phyloP scores from a whole-genome alignment of 2,888 invertebrate species.

The Acrobasis repandana region DNA sequence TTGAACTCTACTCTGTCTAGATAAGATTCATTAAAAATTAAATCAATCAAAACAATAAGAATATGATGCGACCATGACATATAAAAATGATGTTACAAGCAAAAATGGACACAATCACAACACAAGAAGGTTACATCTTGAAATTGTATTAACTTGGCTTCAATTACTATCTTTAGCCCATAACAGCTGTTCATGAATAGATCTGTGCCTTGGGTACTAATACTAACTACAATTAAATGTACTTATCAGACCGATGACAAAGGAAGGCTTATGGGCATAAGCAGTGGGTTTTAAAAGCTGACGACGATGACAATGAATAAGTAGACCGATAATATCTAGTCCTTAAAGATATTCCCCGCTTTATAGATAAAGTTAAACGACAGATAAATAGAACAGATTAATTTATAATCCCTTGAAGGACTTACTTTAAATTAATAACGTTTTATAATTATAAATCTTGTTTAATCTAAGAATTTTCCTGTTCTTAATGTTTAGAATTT shows the following conservation, averaged over 20 bases:
- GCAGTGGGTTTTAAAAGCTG: too few species aligned
- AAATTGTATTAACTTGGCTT: not conserved
- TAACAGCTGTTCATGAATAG: not conserved
- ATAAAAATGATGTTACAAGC: not conserved
- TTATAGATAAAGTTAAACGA: slow-evolving; percentile 9
- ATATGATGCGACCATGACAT: not conserved
- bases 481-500: too few species aligned
- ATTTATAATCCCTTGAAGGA: not conserved
- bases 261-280: too few species aligned
- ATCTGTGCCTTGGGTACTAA: too few species aligned
- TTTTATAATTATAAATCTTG: not conserved
- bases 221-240: too few species aligned
- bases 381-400: slow-evolving; percentile 2
- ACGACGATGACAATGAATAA: too few species aligned
- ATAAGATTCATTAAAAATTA: not conserved
- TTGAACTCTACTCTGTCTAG: not conserved
- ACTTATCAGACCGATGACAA: not conserved
- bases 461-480: too few species aligned
- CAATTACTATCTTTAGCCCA: not conserved
- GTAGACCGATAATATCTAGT: not conserved
- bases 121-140: not conserved
- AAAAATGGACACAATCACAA: not conserved
- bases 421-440: slow-evolving; percentile 8
- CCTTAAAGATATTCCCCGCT: slow-evolving; percentile 5
- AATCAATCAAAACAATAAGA: not conserved